Base-by-base conservation (phyloP, 2,797 vertebrate genomes). In the Hirundo rustica region DNA sequence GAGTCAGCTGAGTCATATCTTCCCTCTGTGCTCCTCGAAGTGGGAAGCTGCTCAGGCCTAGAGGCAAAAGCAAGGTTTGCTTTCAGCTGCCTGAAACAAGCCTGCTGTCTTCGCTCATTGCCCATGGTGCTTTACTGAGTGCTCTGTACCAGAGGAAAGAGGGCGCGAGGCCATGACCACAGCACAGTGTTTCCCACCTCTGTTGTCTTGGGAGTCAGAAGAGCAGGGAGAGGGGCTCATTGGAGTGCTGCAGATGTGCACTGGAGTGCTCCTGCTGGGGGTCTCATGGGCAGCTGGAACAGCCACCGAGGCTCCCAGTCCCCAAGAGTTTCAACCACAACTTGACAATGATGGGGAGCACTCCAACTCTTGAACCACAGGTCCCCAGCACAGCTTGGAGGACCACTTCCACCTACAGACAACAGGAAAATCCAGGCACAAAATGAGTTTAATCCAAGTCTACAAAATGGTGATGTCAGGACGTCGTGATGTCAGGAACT, bases 291-390 rank as follows among this genome's bases (percentile, higher is more conserved):
- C 23, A 42, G 26, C 4, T 45, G 57, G 61, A 40, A 23, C 1
- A 11, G 48, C n/a, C 47, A 27, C 22, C 0, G 0, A 47, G 50
- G 32, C 18, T 45, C 55, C 7, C 3, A 1, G 9, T 40, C 23
- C 32, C 48, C 23, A 47, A 38, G 16, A 27, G 10, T 53, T 78
- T 44, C n/a, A 42, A 34, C 30, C 11, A 2, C 1, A 3, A 47
- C 58, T 66, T 70, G 48, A 45, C 26, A 20, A 23, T 13, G n/a
- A 55, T 5, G 4, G 7, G 18, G 18, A 71, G 3, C 5, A 34
- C 4, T 27, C 11, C 22, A 55, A 13, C 22, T 22, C 55, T 44
- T 2, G 8, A 64, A 70, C n/a, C 16, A 6, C 6, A 23, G 48
- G 20, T 13, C 34, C 14, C 17, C n/a, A 42, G 34, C 26, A 71